These are phyloP conservation scores for Caenorhabditis latens DNA, from an alignment of 1,140 invertebrate species.

Conservation along the genomic window DNA sequence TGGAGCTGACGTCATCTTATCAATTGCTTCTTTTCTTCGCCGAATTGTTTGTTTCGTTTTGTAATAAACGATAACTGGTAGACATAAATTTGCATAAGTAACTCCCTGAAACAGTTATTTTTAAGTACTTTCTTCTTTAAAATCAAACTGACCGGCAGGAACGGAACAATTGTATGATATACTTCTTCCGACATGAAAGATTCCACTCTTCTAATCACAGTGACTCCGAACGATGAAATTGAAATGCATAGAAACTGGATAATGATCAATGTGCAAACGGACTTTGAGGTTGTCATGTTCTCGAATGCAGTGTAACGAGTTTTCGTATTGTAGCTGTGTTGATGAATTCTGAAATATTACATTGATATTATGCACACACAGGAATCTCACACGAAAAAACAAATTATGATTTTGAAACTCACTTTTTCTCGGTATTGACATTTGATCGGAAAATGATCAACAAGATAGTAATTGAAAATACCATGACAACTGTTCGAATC, in stretches of 20 bases:
- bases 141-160: neutral
- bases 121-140: neutral
- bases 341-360: neutral
- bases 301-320: neutral
- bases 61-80: constrained; percentile 9
- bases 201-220: neutral
- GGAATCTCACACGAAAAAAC: neutral
- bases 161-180: constrained; percentile 10
- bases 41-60: constrained; percentile 2
- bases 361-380: too few relatives aligned
- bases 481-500: neutral
- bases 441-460: neutral
- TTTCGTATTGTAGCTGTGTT: neutral
- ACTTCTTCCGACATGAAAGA: neutral
- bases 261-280: constrained; percentile 3
- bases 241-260: neutral
- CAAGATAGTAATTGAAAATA: neutral
- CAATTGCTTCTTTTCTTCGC: neutral
- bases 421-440: neutral
- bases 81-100: constrained; percentile 12
- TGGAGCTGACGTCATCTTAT: neutral
- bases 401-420: neutral
- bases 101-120: neutral
- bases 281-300: constrained; percentile 26
- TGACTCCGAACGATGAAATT: constrained; percentile 18